Base-by-base conservation (phyloP, 2,797 vertebrate species). In the Chiroxiphia lanceolata region DNA sequence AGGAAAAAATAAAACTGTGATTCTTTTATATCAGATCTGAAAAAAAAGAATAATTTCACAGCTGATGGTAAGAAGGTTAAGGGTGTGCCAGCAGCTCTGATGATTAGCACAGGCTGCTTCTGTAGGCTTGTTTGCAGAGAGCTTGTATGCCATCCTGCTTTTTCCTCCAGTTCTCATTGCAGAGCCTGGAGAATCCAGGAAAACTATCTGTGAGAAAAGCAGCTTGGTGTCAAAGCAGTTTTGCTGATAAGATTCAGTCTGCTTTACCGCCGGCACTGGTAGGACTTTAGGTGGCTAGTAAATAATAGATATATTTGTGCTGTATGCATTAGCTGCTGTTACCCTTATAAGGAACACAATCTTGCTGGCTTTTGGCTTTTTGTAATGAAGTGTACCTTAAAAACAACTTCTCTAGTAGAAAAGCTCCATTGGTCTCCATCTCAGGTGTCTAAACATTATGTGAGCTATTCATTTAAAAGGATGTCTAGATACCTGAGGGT, bases 161-260 rank as follows among this genome's bases (percentile, higher is more conserved):
- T 13, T 80, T 94, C 83, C 79, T 83, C 70, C 59, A 69, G 42
- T 69, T 95, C 72, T 94, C 70, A 34, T 74, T 94, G 51, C 71
- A 87, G 76, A 87, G 27, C 54, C 81, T 67, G n/a, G 75, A 71
- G 74, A 87, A 88, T 81, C 47, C 3, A 10, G 63, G 53, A 83
- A 64, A 82, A 83, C 72, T 78, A 47, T 76, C 80, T 68, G 36
- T 72, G 86, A 90, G 88, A 76, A 96, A 94, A 94, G 69, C 51
- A 81, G 69, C 85, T 95, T 87, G 50, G 38, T 93, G 83, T 96
- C 95, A 95, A 82, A 83, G 7, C 60, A 38, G 64, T 87, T 89
- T 89, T 89, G 50, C 92, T 95, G 95, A 96, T 97, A 97, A 97
- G 94, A 95, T 97, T 93, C 90, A 94, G 94, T 95, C 93, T 94